phyloP scores from a whole-genome alignment of 1,140 invertebrate species.

The Zaprionus inermis region DNA sequence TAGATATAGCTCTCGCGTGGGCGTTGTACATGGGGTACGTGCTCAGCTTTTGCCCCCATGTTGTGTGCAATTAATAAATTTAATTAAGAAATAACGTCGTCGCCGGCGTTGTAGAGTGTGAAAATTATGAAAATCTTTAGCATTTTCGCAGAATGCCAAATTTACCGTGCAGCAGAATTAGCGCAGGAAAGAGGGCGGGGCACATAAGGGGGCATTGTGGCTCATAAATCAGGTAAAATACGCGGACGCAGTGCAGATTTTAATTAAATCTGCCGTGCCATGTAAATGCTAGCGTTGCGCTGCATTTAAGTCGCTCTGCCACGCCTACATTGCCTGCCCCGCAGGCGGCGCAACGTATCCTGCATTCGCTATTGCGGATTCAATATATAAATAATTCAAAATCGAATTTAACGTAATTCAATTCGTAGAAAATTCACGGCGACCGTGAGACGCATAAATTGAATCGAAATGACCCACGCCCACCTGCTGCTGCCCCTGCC shows the following conservation, averaged over 20 bases:
- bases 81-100: conserved; percentile 78
- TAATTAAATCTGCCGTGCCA: conserved; percentile 46
- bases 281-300: conserved; percentile 25
- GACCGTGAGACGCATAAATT: conserved; percentile 65
- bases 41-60: conserved; percentile 36
- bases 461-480: conserved; percentile 62
- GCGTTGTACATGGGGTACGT: conserved; percentile 54
- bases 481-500: not conserved
- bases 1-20: conserved; percentile 28
- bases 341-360: conserved; percentile 32
- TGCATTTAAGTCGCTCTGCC: conserved; percentile 33
- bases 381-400: conserved; percentile 54
- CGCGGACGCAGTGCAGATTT: conserved; percentile 6
- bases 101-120: conserved; percentile 63
- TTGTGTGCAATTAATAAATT: conserved; percentile 83
- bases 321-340: not conserved
- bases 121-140: conserved; percentile 79
- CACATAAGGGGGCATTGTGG: not conserved
- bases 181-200: conserved; percentile 8
- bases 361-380: conserved; percentile 34
- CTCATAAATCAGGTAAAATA: conserved; percentile 39
- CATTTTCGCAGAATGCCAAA: conserved; percentile 58
- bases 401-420: conserved; percentile 50
- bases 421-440: conserved; percentile 39
- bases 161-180: conserved; percentile 59